Evolutionary conservation across 2,113 vertebrate genomes (phyloP).

Genomic region (Lanius ludovicianus): DNA sequence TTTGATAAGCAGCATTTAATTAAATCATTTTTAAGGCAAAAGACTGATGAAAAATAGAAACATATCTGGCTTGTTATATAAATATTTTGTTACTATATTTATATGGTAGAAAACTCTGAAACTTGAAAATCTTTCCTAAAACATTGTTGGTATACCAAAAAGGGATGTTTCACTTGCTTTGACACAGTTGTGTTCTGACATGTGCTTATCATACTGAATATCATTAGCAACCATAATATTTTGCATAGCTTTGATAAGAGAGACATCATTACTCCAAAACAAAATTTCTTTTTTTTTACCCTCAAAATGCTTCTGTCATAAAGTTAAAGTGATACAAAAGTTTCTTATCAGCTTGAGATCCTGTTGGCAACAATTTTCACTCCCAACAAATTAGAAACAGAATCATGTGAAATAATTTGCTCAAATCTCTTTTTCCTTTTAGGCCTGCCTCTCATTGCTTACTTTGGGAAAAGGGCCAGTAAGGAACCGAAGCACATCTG

Average conservation of each 20-base stretch:
- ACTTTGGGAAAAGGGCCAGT: not conserved
- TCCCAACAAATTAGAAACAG: not conserved
- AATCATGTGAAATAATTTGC: not conserved
- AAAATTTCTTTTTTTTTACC: not conserved
- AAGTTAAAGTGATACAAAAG: not conserved
- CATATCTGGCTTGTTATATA: not conserved
- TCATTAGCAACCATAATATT: not conserved
- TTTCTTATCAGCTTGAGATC: not conserved
- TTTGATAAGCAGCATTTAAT: not conserved
- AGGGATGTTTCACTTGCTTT: not conserved
- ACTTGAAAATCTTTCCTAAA: conserved; percentile 25
- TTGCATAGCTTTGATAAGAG: not conserved
- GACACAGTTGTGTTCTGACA: not conserved
- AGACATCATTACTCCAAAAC: not conserved
- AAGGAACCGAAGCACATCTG: not conserved
- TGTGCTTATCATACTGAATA: not conserved
- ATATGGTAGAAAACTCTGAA: not conserved
- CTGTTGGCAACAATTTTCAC: not conserved
- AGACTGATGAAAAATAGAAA: not conserved
- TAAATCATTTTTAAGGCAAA: not conserved
- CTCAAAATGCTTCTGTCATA: not conserved
- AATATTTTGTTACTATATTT: not conserved
- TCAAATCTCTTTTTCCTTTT: not conserved
- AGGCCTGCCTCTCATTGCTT: not conserved
- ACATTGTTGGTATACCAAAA: not conserved